A percentile compares a stretch with the other conserved stretches of the same genome.
phyloP scores from a whole-genome alignment of 2,888 invertebrate genomes.

The Oscheius sp. region DNA sequence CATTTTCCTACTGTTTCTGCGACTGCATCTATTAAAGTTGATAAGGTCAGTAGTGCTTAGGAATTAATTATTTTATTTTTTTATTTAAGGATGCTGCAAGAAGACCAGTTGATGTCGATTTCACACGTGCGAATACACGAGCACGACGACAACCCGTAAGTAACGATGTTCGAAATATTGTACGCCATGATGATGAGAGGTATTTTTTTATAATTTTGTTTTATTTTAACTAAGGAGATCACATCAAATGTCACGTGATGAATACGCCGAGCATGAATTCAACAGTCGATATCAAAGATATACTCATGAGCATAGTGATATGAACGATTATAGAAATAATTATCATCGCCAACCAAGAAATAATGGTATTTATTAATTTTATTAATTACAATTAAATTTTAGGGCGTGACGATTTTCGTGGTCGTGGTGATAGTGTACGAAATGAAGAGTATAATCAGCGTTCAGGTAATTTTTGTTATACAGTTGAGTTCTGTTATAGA shows the following conservation, averaged over 20 bases:
- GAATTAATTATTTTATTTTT: slow-evolving; percentile 10
- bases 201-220: neutral
- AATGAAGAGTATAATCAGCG: neutral
- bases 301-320: slow-evolving; percentile 7
- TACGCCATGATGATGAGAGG: slow-evolving; percentile 25
- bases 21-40: slow-evolving; percentile 44
- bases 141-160: slow-evolving; percentile 47
- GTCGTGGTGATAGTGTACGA: no score
- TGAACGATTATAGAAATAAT: slow-evolving; percentile 1
- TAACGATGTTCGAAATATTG: slow-evolving; percentile 47
- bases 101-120: slow-evolving; percentile 47
- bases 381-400: neutral
- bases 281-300: slow-evolving; percentile 12
- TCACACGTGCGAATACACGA: slow-evolving; percentile 45
- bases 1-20: slow-evolving; percentile 56
- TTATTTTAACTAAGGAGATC: neutral
- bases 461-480: neutral
- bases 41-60: no score
- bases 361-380: neutral
- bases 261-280: slow-evolving; percentile 18
- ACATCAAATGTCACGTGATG: neutral
- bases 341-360: slow-evolving; percentile 1
- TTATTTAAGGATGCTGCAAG: slow-evolving; percentile 49
- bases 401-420: no score
- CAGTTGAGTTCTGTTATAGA: neutral